Base-by-base conservation (phyloP, 1,140 invertebrate genomes). In the Plutomurus gul region DNA sequence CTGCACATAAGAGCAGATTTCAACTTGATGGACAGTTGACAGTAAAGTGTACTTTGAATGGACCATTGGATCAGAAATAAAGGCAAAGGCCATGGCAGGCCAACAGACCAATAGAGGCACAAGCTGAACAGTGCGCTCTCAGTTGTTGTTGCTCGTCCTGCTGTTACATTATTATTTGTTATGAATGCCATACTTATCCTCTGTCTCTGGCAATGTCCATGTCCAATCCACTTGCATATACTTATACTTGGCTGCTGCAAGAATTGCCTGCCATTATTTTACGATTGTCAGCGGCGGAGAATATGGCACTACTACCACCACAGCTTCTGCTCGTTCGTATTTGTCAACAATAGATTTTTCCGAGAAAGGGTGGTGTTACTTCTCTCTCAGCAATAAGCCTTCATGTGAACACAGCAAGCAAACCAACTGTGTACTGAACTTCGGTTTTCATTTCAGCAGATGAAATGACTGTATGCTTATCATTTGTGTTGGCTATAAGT, bases 331-430 rank as follows among this genome's bases (percentile, higher is more conserved):
- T 43, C 8, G 27, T 49, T 75, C 65, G 37, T 78, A 73, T 78
- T 78, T 78, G 76, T 78, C 76, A 71, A 78, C 76, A 78, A 78
- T 65, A 16, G 51, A 40, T 27, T 73, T 78, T 73, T 73, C 75
- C 40, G 22, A 40, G 60, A 78, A 78, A 76, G 65, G 76, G 76
- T 37, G 65, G 60, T 65, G 33, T 78, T 36, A 46, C 3, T 20
- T 40, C 37, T 43, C 40, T 43, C 70, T 40, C 70, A 72, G 16
- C 22, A 40, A n/a, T 3, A 16, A 39, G 20, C 36, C 70, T 72
- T 72, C 36, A 43, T 37, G 25, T 43, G 70, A 72, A 72, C 36
- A 27, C 70, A 72, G 18, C n/a, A n/a, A n/a, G n/a, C n/a, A n/a
- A n/a, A n/a, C n/a, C n/a, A n/a, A 65, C 30, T 65, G 27, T n/a